Evolutionary conservation across 2,888 invertebrate genomes (phyloP), one percentile per base, ranked within the genome.

Genomic region (Scaptodrosophila latifasciaeformis): DNA sequence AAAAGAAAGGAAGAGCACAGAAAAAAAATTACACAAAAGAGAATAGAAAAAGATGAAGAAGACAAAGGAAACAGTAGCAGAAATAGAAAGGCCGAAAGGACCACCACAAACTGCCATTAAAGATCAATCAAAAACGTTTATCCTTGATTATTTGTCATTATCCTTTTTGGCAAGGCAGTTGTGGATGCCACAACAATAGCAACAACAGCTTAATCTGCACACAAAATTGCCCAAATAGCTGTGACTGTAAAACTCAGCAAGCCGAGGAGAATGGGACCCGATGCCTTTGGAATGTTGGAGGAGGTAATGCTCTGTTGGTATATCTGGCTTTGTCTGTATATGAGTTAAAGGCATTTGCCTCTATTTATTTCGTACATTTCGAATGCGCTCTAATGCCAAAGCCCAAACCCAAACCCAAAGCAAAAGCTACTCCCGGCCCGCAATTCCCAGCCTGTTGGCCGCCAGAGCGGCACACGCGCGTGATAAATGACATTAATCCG

Each of bases 91-190:
- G n/a, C n/a, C n/a, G n/a, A n/a, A n/a, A n/a, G n/a, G n/a, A n/a
- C n/a, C n/a, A n/a, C 2, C 1, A 27, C 10, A 19, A 60, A 68
- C 67, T 66, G 63, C 75, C 74, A 78, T 82, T 82, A 82, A 76
- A 79, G 81, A 83, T 83, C 83, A 83, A 83, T 83, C 84, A 84
- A 80, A 84, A 79, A 63, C 79, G 82, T 82, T 83, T 84, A 83
- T 84, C 82, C 82, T 82, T 74, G 82, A 82, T 82, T 81, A 84
- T 79, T 83, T 82, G 82, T 82, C 77, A 70, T 82, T 83, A 84
- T 84, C 82, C 82, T 71, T 82, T 84, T 7, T 24, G 24, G 4
- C 24, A 24, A 24, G 7, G 24, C 24, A 24, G 24, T n/a, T n/a
- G n/a, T n/a, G n/a, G n/a, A n/a, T n/a, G n/a, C 48, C 31, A 31